phyloP scores from a whole-genome alignment of 2,888 invertebrate genomes.

The Pheosia gnoma region DNA sequence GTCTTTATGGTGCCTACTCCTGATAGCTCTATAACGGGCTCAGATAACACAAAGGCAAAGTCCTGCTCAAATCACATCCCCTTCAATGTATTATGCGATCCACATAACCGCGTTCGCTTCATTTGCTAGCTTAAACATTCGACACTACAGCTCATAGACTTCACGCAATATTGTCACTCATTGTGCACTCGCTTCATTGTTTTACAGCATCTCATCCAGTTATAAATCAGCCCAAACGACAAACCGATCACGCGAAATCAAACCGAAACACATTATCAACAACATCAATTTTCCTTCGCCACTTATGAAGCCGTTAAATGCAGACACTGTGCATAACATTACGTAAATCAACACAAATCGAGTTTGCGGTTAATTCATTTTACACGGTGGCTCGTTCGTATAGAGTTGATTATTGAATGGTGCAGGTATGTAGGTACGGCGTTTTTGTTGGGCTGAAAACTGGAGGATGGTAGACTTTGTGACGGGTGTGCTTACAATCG shows the following conservation, averaged over 20 bases:
- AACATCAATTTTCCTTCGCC: conserved; percentile 15
- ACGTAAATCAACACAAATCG: conserved; percentile 47
- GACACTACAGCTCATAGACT: conserved; percentile 49
- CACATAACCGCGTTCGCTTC: conserved; percentile 18
- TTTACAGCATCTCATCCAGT: conserved; percentile 38
- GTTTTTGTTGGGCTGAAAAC: conserved; percentile 8
- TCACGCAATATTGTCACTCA: conserved; percentile 59
- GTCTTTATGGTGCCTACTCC: no score
- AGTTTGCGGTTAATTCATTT: conserved; percentile 43
- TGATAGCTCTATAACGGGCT: no score
- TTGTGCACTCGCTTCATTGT: conserved; percentile 60
- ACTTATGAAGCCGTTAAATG: conserved; percentile 50
- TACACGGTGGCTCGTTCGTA: conserved; percentile 34
- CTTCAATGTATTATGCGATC: background rate
- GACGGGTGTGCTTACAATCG: conserved; percentile 62
- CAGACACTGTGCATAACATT: conserved; percentile 50
- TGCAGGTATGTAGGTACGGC: conserved; percentile 24
- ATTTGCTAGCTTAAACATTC: conserved; percentile 34
- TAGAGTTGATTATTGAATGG: conserved; percentile 50
- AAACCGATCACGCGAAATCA: conserved; percentile 16
- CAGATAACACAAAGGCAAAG: conserved; percentile 7
- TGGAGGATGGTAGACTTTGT: conserved; percentile 40
- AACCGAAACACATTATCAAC: conserved; percentile 4
- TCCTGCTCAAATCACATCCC: background rate
- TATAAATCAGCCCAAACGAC: conserved; percentile 37